Percentiles rank a stretch among this genome's conserved stretches.
phyloP scores from a whole-genome alignment of 2,888 invertebrate genomes.

The Cataglyphis rosenhaueri region DNA sequence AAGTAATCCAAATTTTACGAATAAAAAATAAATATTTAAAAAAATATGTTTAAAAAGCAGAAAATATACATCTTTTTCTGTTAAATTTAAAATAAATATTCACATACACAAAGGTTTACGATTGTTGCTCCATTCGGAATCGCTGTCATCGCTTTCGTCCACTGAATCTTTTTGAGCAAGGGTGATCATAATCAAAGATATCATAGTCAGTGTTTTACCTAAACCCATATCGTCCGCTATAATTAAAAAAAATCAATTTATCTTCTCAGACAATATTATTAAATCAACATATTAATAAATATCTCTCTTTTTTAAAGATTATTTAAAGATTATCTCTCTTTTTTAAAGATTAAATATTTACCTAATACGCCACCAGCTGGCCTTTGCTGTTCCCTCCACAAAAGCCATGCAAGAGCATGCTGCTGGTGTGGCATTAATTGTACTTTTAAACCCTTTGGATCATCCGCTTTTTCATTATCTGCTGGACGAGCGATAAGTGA shows the following conservation, averaged over 20 bases:
- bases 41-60: background rate
- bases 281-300: slow-evolving; percentile 2
- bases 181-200: slow-evolving; percentile 88
- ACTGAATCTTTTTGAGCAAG: slow-evolving; percentile 81
- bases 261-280: background rate
- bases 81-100: slow-evolving; percentile 16
- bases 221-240: slow-evolving; percentile 93
- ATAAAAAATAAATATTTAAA: background rate
- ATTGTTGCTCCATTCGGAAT: slow-evolving; percentile 62
- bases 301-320: too few relatives aligned
- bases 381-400: slow-evolving; percentile 95
- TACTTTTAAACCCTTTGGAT: slow-evolving; percentile 89
- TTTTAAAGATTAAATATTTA: slow-evolving; percentile 81
- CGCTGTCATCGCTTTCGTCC: slow-evolving; percentile 81
- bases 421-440: slow-evolving; percentile 93
- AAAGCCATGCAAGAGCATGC: slow-evolving; percentile 94
- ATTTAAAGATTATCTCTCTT: background rate
- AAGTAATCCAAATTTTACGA: background rate
- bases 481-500: slow-evolving; percentile 90
- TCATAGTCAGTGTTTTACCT: slow-evolving; percentile 94
- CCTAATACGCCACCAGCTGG: slow-evolving; percentile 95
- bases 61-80: slow-evolving; percentile 29
- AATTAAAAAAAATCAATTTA: slow-evolving; percentile 39
- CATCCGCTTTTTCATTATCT: slow-evolving; percentile 87
- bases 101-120: slow-evolving; percentile 55